Evolutionary conservation across 23 tunicate genomes (phyloP).

Genomic region (Corella eumyota): DNA sequence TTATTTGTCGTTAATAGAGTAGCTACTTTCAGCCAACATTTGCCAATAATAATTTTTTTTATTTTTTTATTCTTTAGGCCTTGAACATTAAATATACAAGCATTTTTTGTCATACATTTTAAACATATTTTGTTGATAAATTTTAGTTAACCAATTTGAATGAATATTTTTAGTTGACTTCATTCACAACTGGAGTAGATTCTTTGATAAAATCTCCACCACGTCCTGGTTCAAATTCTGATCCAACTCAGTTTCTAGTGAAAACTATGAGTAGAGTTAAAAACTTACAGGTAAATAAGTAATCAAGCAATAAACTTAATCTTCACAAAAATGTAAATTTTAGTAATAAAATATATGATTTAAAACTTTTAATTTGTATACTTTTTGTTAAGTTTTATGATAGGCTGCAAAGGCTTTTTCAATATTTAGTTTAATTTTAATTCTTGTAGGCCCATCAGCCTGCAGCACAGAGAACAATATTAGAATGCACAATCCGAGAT

Average conservation of each 20-base stretch:
- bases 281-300: conserved; percentile 21
- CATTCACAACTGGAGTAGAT: conserved; percentile 46
- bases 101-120: no score
- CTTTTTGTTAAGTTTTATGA: neutral
- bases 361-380: no score
- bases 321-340: neutral
- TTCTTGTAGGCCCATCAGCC: conserved; percentile 23
- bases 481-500: conserved; percentile 59
- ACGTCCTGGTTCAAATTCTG: conserved; percentile 23
- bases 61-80: no score
- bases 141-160: no score
- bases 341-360: neutral
- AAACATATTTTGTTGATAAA: no score
- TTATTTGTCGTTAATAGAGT: no score
- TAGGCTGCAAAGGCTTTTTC: neutral
- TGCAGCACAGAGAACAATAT: conserved; percentile 28
- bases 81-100: no score
- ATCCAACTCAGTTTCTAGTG: conserved; percentile 37
- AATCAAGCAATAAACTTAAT: neutral
- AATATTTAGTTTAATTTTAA: neutral
- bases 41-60: no score
- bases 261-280: conserved; percentile 45
- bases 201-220: conserved; percentile 4
- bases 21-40: no score
- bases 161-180: conserved; percentile 26